Base-by-base conservation (phyloP, 2,797 vertebrate species). In the Calcarius lapponicus region DNA sequence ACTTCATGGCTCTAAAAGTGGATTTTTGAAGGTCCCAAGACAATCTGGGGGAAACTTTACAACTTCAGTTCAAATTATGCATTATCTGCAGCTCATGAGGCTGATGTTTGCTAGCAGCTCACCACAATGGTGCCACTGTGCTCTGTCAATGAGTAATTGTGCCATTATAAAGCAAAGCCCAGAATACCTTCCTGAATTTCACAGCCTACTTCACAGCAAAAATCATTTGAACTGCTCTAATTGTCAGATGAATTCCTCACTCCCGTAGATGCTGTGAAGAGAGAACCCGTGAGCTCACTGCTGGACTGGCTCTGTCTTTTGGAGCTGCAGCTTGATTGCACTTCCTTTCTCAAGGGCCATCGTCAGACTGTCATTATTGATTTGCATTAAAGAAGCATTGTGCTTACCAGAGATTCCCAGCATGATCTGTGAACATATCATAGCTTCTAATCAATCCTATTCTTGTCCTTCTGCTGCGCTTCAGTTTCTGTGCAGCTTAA, bases 391-490 rank as follows among this genome's bases (percentile, higher is more conserved):
- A 90, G 93, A 93, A 96, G 86, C 88, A 95, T 96, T 97, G 94
- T 96, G 74, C 87, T 91, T 91, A 88, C 86, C 71, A 78, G 92
- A 96, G 94, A 83, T 91, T 94, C 92, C 48, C 97, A 95, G 96
- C 91, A 38, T 90, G 93, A 97, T 84, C 88, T 5, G 7, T 88
- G 93, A 93, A 93, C 47, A 29, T 90, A 92, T 93, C 93, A 92
- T 61, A 94, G 92, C 80, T 95, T 76, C 93, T 93, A 97, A 97
- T 97, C 97, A 97, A 94, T 95, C 86, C 93, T 83, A 95, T 96
- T 97, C 92, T 97, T 97, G 85, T 92, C 85, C 64, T 72, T 80
- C 56, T 60, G 22, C 64, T 90, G 48, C 0, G 0, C 56, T 95
- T 88, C 90, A 82, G 54, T 93, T 92, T 91, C 74, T 87, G 9